Evolutionary conservation across 2,113 vertebrate species (phyloP).

Genomic region (Sporophila hypoxantha): DNA sequence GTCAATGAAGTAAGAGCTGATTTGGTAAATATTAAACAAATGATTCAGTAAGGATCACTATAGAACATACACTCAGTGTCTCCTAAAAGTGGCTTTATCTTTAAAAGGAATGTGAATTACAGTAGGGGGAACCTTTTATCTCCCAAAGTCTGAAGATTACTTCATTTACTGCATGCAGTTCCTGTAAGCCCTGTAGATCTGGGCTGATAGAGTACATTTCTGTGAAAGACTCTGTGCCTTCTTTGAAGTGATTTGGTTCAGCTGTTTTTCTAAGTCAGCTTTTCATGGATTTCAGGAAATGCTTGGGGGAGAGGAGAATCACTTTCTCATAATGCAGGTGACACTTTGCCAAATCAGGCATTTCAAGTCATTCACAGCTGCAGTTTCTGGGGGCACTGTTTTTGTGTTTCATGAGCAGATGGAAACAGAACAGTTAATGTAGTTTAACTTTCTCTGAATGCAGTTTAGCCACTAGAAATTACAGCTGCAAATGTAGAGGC

Average conservation of each 20-base stretch:
- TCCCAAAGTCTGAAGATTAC: neutral
- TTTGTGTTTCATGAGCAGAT: neutral
- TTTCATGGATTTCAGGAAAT: constrained; percentile 48
- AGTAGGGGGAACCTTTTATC: neutral
- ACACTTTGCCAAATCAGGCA: neutral
- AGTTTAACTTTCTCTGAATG: neutral
- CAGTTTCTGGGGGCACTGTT: neutral
- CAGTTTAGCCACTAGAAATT: neutral
- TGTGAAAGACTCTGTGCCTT: constrained; percentile 7
- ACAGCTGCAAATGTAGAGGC: neutral
- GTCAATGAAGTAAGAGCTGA: neutral
- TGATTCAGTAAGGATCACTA: neutral
- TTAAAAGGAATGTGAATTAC: neutral
- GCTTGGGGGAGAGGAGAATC: neutral
- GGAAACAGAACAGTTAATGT: neutral
- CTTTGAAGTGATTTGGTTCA: constrained; percentile 31
- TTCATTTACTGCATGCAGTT: constrained; percentile 16
- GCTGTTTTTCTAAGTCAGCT: constrained; percentile 20
- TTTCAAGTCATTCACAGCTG: neutral
- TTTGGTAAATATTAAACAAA: neutral
- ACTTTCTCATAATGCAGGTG: neutral
- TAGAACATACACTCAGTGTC: neutral
- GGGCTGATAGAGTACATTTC: constrained; percentile 14
- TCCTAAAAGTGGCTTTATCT: neutral
- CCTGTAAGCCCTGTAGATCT: constrained; percentile 21